A percentile compares a stretch with the other conserved stretches of the same genome.
Evolutionary conservation across 2,797 vertebrate species (phyloP).

Genomic region (Liparis tanakae): DNA sequence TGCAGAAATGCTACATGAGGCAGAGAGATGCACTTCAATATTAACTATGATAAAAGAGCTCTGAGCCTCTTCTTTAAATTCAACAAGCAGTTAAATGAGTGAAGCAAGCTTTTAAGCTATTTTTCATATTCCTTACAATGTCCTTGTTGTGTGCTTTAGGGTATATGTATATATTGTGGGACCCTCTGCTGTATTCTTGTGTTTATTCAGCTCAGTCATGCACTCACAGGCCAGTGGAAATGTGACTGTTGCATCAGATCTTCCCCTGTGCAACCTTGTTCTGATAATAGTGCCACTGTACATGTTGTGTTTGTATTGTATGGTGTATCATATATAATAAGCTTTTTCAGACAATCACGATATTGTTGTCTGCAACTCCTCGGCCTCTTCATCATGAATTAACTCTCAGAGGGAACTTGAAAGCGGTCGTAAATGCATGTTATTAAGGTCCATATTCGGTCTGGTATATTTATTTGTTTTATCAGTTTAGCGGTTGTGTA

Average conservation of each 20-base stretch:
- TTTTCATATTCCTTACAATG: neutral
- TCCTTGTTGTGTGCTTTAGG: too few relatives aligned
- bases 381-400: neutral
- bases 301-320: neutral
- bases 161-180: neutral
- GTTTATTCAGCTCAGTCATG: conserved; percentile 12
- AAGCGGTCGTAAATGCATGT: too few relatives aligned
- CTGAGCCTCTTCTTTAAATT: too few relatives aligned
- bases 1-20: neutral
- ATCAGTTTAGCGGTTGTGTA: neutral
- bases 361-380: neutral
- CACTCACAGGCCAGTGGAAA: neutral
- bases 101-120: too few relatives aligned
- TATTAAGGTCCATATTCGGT: neutral
- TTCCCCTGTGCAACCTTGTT: neutral
- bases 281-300: neutral
- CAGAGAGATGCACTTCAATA: neutral
- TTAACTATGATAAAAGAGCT: too few relatives aligned
- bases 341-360: conserved; percentile 10
- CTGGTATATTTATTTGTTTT: neutral
- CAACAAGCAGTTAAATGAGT: too few relatives aligned
- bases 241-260: neutral
- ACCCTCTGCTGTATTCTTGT: conserved; percentile 37
- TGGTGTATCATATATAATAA: neutral
- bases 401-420: neutral